Percentiles rank a stretch among this genome's conserved stretches.
phyloP scores from a whole-genome alignment of 2,113 vertebrate genomes.

The Otolemur garnettii region DNA sequence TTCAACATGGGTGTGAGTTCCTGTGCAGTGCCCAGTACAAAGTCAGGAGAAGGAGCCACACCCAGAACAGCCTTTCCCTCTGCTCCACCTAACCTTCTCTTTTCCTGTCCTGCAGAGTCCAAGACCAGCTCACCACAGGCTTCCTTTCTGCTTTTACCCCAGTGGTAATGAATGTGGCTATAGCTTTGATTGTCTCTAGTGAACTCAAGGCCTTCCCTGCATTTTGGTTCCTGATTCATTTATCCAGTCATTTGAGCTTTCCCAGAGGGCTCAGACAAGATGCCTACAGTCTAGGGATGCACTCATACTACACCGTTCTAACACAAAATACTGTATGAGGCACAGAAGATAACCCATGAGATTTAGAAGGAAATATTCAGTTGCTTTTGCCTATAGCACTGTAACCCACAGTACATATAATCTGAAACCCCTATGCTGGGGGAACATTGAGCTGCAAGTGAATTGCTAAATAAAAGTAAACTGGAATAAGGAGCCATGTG shows the following conservation, averaged over 20 bases:
- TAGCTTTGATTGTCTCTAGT: conserved; percentile 10
- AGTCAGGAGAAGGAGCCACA: not conserved
- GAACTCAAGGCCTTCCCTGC: not conserved
- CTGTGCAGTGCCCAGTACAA: no score
- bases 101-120: not conserved
- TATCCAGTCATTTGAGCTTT: not conserved
- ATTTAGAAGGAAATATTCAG: not conserved
- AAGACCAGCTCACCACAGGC: accelerated
- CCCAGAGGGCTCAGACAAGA: not conserved
- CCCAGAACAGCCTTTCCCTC: not conserved
- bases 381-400: not conserved
- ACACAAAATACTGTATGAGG: not conserved
- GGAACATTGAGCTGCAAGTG: not conserved
- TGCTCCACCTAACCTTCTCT: not conserved
- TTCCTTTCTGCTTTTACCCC: not conserved
- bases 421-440: not conserved
- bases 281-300: not conserved
- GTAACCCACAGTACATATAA: not conserved
- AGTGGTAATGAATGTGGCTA: not conserved
- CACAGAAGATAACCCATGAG: not conserved
- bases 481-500: not conserved
- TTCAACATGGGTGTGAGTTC: accelerated
- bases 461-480: not conserved
- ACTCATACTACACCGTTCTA: not conserved
- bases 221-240: not conserved